Evolutionary conservation across 2,113 vertebrate species (phyloP), one percentile per base, ranked within the genome.

Genomic region (Heteronetta atricapilla): DNA sequence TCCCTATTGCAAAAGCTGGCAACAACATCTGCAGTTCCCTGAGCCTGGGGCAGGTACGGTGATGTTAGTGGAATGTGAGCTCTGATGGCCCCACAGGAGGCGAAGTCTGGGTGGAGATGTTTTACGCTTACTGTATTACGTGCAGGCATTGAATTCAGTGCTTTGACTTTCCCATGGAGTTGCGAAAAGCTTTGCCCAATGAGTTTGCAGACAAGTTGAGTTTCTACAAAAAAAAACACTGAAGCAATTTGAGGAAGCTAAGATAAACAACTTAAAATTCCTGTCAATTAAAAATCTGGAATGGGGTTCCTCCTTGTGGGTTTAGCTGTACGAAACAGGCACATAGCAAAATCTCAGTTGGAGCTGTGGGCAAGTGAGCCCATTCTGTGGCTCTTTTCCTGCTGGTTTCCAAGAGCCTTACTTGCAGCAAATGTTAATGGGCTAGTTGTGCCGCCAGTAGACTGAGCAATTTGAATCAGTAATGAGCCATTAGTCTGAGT

Each of bases 401-500:
- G 60, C 69, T 86, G 23, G 34, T 74, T 94, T 95, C 72, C 63
- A 85, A 67, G 63, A 66, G 42, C 58, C 40, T 93, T 91, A 60
- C 74, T 72, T 92, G 70, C 78, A 87, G 89, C 94, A 95, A 85
- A 93, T 56, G 58, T 66, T 88, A 89, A 82, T 70, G 53, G 74
- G 11, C n/a, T 77, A n/a, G 58, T 73, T 92, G 29, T 34, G 55
- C 77, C 92, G 66, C 77, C 90, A 86, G 56, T 9, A 93, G 76
- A 88, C 73, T 68, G 67, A 88, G 72, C 85, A 91, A 25, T 94
- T 90, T 80, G 67, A 86, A 88, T 93, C 82, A 89, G 63, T 94
- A 94, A 88, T 88, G 73, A 94, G 60, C 44, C 67, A 73, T 95
- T 95, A 86, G 76, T 77, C 64, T 59, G 80, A 93, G 56, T 83